Conservation (phyloP, 2,797 vertebrate species). For the Setipinna tenuifilis region DNA sequence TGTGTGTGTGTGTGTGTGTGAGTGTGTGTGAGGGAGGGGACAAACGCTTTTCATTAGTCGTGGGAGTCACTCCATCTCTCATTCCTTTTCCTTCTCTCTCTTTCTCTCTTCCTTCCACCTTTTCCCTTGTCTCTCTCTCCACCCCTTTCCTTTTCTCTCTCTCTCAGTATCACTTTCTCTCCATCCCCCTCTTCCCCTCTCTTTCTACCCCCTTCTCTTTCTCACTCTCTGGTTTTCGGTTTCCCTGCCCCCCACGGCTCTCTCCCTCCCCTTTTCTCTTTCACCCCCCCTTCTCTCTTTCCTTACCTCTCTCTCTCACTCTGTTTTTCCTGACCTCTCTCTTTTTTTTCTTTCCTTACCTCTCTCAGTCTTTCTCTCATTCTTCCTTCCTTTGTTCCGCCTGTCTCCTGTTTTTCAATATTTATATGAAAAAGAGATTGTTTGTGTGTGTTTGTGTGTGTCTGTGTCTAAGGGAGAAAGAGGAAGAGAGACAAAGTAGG, state of each 20-base stretch:
- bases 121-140: conserved; percentile 20
- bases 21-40: neutral
- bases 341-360: neutral
- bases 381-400: neutral
- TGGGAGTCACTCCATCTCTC: conserved; percentile 23
- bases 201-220: conserved; percentile 22
- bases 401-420: neutral
- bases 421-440: neutral
- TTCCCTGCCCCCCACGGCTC: neutral
- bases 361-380: conserved; percentile 22
- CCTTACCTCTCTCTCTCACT: no score
- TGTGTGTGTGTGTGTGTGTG: no score
- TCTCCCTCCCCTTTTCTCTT: neutral
- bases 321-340: neutral
- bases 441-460: neutral
- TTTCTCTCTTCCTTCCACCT: neutral
- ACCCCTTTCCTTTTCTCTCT: neutral
- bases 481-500: no score
- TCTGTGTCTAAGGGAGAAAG: neutral
- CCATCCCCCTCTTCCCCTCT: neutral
- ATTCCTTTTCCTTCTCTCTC: neutral
- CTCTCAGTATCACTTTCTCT: neutral
- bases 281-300: neutral
- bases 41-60: conserved; percentile 60
- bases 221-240: neutral